Evolutionary conservation across 35 echinoderm and acorn worm species (phyloP).

Genomic region (Anneissia japonica): DNA sequence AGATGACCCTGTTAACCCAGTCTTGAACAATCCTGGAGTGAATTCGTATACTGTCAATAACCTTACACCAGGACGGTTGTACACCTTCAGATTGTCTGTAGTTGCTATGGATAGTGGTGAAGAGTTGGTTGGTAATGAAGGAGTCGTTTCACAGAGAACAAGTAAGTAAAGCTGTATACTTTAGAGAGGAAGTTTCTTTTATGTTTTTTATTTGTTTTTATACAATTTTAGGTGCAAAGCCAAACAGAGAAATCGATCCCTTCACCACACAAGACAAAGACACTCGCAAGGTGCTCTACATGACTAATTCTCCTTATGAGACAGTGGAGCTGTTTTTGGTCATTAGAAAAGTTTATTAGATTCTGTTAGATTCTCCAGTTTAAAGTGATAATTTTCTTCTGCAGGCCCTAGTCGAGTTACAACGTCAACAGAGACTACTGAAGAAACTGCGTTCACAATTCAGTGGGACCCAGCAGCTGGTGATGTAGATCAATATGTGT

Average conservation of each 20-base stretch:
- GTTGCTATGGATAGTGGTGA: neutral
- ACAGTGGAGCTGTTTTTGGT: too few species aligned
- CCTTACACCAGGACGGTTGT: neutral
- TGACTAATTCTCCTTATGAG: too few species aligned
- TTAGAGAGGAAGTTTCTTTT: too few species aligned
- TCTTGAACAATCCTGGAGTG: neutral
- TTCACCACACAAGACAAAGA: too few species aligned
- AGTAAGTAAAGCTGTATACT: neutral
- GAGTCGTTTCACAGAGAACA: neutral
- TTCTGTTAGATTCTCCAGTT: too few species aligned
- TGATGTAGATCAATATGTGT: slow-evolving; percentile 27
- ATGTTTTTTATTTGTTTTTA: too few species aligned
- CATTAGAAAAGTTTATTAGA: too few species aligned
- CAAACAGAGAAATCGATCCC: too few species aligned
- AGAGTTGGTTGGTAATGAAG: neutral
- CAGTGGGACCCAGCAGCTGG: slow-evolving; percentile 38
- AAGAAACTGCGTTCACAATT: neutral
- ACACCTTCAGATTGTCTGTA: neutral
- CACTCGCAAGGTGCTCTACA: too few species aligned
- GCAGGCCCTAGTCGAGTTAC: neutral
- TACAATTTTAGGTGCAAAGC: too few species aligned
- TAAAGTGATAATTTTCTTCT: neutral
- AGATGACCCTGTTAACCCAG: neutral
- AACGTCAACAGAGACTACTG: neutral
- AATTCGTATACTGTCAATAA: neutral